A percentile compares a stretch with the other conserved stretches of the same genome.
Evolutionary conservation across 1,140 invertebrate genomes (phyloP).

Genomic region (Trachymyrmex septentrionalis): DNA sequence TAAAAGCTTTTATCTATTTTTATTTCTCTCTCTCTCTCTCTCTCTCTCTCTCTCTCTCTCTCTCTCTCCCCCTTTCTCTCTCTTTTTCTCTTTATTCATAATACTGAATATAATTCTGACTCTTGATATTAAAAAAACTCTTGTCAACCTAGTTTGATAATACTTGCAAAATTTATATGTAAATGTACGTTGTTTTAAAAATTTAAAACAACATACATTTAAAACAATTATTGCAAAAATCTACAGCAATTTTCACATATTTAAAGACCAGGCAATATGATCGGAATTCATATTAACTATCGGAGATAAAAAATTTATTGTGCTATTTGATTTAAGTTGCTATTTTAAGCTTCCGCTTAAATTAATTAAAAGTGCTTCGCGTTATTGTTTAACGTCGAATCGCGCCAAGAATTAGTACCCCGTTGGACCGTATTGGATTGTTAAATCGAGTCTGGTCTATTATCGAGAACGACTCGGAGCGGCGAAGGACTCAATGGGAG

Average conservation of each 20-base stretch:
- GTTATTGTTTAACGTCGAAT: not conserved
- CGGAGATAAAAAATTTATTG: not conserved
- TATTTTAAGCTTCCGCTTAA: not conserved
- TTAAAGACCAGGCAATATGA: not conserved
- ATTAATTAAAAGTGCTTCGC: not conserved
- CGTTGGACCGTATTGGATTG: not conserved
- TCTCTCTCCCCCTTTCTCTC: not conserved
- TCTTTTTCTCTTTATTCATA: not conserved
- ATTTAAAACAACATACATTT: not conserved
- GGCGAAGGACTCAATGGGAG: conserved; percentile 9
- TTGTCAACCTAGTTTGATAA: not conserved
- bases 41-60: not conserved
- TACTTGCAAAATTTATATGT: not conserved
- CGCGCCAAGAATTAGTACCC: not conserved
- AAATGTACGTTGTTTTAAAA: not conserved
- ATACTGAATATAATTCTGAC: not conserved
- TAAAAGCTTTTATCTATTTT: no score
- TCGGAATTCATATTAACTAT: not conserved
- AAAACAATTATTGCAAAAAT: not conserved
- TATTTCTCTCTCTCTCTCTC: not conserved
- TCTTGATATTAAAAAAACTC: not conserved
- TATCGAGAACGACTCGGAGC: conserved; percentile 2
- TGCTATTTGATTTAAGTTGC: not conserved
- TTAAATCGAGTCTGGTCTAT: conserved; percentile 42
- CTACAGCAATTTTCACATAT: not conserved